Percentiles rank a stretch among this genome's conserved stretches.
Evolutionary conservation across 2,113 vertebrate species (phyloP).

Genomic region (Crocuta crocuta): DNA sequence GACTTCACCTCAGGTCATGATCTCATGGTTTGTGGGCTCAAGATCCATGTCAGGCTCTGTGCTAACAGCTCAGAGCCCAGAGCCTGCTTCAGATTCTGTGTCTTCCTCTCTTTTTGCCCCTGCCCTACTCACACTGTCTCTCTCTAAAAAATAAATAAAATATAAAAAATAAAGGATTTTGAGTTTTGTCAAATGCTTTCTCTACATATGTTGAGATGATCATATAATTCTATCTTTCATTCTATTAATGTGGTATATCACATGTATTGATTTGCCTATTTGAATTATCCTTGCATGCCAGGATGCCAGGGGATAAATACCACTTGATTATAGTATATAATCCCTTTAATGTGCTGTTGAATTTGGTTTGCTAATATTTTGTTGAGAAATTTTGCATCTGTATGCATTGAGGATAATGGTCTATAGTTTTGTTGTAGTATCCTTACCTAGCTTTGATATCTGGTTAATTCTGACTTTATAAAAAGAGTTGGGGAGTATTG

Average conservation of each 20-base stretch:
- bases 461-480: background rate
- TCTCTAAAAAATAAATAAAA: no score
- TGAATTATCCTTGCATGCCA: background rate
- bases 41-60: no score
- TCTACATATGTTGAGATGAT: background rate
- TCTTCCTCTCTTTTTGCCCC: no score
- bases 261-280: background rate
- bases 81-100: no score
- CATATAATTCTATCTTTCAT: background rate
- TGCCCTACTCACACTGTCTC: no score
- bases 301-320: background rate
- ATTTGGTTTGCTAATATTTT: background rate
- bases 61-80: no score
- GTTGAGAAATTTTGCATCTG: background rate
- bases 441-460: background rate
- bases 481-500: background rate
- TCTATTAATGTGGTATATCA: background rate
- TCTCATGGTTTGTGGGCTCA: no score
- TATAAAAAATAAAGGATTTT: background rate
- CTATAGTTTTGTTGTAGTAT: background rate
- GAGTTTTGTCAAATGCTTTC: background rate
- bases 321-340: background rate
- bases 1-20: no score
- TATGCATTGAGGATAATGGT: background rate
- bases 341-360: background rate